Conservation (phyloP, 2,113 vertebrate species). For the Alethe castanea region DNA sequence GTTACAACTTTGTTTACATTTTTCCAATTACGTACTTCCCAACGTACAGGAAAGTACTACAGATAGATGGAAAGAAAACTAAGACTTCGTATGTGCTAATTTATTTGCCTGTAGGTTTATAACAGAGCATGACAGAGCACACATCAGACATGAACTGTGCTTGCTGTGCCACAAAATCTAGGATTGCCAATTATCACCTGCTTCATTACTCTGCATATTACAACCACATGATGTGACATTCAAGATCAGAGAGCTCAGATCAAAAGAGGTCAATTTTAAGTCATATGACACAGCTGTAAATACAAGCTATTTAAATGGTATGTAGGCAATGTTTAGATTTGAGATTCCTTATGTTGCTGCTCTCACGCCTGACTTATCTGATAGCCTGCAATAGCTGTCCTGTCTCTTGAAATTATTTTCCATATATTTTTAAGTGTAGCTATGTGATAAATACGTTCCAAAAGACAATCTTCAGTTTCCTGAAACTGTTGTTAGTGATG, state of each 20-base stretch:
- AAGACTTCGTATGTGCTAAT: background rate
- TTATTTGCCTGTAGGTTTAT: background rate
- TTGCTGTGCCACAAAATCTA: background rate
- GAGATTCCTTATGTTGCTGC: background rate
- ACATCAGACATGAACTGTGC: background rate
- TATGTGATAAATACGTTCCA: background rate
- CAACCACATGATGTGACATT: background rate
- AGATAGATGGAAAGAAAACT: background rate
- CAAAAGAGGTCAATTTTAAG: background rate
- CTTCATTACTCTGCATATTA: background rate
- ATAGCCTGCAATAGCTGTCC: background rate
- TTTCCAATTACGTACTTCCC: background rate
- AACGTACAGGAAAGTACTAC: background rate
- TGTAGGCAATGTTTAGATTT: background rate
- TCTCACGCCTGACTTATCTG: background rate
- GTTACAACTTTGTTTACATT: background rate
- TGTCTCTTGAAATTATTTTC: background rate
- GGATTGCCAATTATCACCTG: background rate
- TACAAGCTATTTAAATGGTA: background rate
- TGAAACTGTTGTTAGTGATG: background rate
- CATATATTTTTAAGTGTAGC: background rate
- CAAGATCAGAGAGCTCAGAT: background rate
- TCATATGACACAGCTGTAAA: background rate
- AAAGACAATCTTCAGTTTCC: background rate
- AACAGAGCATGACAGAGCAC: background rate